A percentile compares a stretch with the other conserved stretches of the same genome.
Evolutionary conservation across 2,797 vertebrate genomes (phyloP).

Genomic region (Argyrosomus regius): DNA sequence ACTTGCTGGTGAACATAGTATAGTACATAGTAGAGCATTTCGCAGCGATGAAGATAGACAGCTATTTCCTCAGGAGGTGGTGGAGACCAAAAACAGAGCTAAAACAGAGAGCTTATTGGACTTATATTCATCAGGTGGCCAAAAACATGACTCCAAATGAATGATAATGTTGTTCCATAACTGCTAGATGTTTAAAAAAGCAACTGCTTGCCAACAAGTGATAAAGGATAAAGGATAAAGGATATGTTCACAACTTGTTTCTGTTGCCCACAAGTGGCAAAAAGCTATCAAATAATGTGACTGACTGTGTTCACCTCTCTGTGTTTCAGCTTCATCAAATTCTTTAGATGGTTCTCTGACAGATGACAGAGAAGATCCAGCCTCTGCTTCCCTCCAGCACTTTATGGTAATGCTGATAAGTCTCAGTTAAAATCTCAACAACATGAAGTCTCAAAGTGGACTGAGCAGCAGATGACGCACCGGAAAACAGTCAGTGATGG

Average conservation of each 20-base stretch:
- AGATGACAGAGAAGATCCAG: not conserved
- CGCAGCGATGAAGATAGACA: not conserved
- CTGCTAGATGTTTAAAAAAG: not conserved
- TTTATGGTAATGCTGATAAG: not conserved
- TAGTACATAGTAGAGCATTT: not conserved
- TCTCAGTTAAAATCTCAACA: not conserved
- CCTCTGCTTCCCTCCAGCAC: not conserved
- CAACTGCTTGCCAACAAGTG: not conserved
- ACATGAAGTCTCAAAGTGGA: slow-evolving; percentile 46
- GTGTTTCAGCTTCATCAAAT: slow-evolving; percentile 31
- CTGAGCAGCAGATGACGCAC: slow-evolving; percentile 34
- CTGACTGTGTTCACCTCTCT: slow-evolving; percentile 12
- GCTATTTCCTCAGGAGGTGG: not conserved
- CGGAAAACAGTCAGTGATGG: slow-evolving; percentile 42
- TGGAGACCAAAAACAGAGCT: not conserved
- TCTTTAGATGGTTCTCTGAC: not conserved
- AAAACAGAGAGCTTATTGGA: not conserved
- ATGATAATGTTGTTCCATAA: not conserved
- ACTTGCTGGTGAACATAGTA: too few species aligned
- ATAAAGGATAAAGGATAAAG: not conserved
- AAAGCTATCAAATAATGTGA: not conserved
- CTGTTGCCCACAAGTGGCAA: too few species aligned
- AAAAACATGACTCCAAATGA: not conserved
- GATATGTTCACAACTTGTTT: not conserved
- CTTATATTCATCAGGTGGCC: not conserved